Conservation (phyloP, 2,888 invertebrate genomes). For the Iphiclides podalirius region DNA sequence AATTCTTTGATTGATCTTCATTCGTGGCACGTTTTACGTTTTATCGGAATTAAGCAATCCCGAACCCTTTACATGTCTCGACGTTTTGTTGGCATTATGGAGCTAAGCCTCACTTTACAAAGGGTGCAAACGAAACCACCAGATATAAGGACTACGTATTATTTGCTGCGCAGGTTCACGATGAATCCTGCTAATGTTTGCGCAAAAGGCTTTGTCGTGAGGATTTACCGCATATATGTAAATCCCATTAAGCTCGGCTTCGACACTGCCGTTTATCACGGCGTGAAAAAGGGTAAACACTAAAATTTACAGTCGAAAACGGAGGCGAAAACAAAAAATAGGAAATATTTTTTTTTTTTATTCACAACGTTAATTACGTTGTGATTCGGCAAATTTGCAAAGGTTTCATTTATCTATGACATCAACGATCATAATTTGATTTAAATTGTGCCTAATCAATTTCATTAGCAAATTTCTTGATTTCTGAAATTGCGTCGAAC, state of each 20-base stretch:
- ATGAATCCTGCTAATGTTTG: slow-evolving; percentile 23
- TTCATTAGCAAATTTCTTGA: too few species aligned
- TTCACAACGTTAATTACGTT: too few species aligned
- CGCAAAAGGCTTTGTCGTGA: slow-evolving; percentile 24
- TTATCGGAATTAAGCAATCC: slow-evolving; percentile 72
- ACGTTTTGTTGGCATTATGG: slow-evolving; percentile 58
- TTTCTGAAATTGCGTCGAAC: too few species aligned
- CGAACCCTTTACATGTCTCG: slow-evolving; percentile 65
- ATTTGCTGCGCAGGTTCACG: slow-evolving; percentile 13
- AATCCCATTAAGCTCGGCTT: slow-evolving; percentile 23
- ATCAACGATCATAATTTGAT: too few species aligned
- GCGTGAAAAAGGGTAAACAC: slow-evolving; percentile 19
- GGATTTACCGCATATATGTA: slow-evolving; percentile 23
- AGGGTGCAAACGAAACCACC: slow-evolving; percentile 39
- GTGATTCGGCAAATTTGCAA: too few species aligned
- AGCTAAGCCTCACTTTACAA: slow-evolving; percentile 52
- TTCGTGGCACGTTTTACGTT: slow-evolving; percentile 58
- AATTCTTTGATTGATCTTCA: slow-evolving; percentile 35
- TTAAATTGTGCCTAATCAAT: too few species aligned
- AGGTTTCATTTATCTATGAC: too few species aligned
- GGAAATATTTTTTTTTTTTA: too few species aligned
- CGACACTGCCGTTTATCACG: slow-evolving; percentile 21
- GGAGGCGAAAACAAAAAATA: too few species aligned
- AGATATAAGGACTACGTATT: slow-evolving; percentile 14
- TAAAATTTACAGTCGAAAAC: slow-evolving; percentile 5